Evolutionary conservation across 2,888 invertebrate genomes (phyloP), one percentile per base, ranked within the genome.

Genomic region (Pristionchus arcanus): DNA sequence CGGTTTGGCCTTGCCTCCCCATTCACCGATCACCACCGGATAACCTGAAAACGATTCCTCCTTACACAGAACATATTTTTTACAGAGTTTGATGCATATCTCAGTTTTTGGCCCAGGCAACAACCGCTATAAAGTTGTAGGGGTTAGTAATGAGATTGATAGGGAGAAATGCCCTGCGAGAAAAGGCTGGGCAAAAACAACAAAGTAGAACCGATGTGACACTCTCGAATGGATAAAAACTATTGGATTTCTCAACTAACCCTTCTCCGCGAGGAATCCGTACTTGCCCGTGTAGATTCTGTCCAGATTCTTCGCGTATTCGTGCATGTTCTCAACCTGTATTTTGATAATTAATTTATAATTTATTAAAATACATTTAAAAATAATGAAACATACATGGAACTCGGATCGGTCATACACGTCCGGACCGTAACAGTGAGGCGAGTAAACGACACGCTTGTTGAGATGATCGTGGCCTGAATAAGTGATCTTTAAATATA

Each of bases 391-490:
- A 34, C 19, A 28, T 49, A 89, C 89, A 28, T 90, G n/a, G 55
- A 90, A 90, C 63, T 90, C 87, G 15, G 87, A 21, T 49, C 81
- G 77, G 25, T 63, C 31, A 53, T 34, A n/a, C 21, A 90, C 90
- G 34, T 87, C 87, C 2, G 87, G 90, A 16, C 90, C 90, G 55
- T 87, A 90, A 13, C 49, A 49, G 28, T 90, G 90, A 15, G 90
- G 90, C 4, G 90, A 90, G 55, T 90, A 87, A 31, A 90, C 87
- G 13, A 90, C 83, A 5, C 90, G 87, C 11, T 63, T 28, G 66
- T 81, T 87, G n/a, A 90, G 81, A 66, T n/a, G 16, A 3, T 9
- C 55, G 19, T 13, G 16, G 55, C 84, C 84, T 55, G 28, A 49
- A n/a, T 13, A 5, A 5, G 42, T 42, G 3, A 42, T 42, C 9